phyloP scores from a whole-genome alignment of 2,113 vertebrate species.

The Eretmochelys imbricata region DNA sequence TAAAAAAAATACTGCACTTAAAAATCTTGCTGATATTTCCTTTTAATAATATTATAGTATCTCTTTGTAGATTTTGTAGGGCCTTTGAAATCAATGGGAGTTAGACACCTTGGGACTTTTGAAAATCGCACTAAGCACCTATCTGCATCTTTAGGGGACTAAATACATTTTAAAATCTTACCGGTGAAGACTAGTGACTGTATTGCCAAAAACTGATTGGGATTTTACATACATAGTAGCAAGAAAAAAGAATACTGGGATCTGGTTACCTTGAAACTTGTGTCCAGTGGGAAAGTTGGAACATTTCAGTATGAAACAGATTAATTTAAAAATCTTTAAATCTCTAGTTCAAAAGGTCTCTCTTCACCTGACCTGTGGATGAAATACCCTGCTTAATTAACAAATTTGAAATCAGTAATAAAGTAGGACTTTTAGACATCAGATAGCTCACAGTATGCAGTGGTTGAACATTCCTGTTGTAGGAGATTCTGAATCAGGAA shows the following conservation, averaged over 20 bases:
- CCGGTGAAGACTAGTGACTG: background rate
- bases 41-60: background rate
- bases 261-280: background rate
- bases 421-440: background rate
- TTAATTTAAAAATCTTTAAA: background rate
- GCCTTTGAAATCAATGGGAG: background rate
- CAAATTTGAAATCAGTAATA: background rate
- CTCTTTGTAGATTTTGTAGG: background rate
- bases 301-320: background rate
- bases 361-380: background rate
- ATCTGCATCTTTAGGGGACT: background rate
- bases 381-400: background rate
- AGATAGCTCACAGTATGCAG: background rate
- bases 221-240: background rate
- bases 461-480: background rate
- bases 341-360: background rate
- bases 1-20: background rate
- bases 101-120: background rate
- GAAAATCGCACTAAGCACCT: background rate
- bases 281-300: background rate
- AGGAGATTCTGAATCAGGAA: background rate
- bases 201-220: background rate
- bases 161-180: background rate
- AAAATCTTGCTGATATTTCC: background rate
- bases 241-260: background rate